Base-by-base conservation (phyloP, 2,797 vertebrate species). In the Geotrypetes seraphini region DNA sequence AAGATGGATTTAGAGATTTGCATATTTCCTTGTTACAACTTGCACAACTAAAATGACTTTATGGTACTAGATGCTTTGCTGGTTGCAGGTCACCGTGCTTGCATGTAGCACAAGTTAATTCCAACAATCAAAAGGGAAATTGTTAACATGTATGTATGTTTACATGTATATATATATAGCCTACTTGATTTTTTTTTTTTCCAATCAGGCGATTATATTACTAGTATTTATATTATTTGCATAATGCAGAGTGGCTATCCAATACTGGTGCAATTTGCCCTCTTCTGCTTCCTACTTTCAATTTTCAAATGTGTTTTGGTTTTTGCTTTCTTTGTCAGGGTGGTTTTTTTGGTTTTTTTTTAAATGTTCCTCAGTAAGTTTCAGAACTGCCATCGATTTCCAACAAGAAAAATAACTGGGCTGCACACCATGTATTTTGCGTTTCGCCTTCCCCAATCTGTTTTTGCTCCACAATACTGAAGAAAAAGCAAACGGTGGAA, bases 81-180 rank as follows among this genome's bases (percentile, higher is more conserved):
- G 33, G n/a, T n/a, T 76, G 72, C 76, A 76, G 76, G 69, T 54
- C 53, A 31, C 60, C 19, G 23, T 47, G 69, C 73, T 73, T 66
- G 56, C 58, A 66, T 69, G 69, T 73, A 69, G 60, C 51, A 40
- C 58, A 70, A 68, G 70, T 76, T 76, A 78, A 78, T 79, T 74
- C 63, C 56, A 74, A 72, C 68, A 75, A 75, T 75, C 73, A 75
- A 58, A 44, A 63, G 43, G 47, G 56, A 69, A 69, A 76, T 66
- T 63, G 64, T 63, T 69, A 67, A 65, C 75, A 67, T 72, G 50
- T 45, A 41, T 27, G 28, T 57, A 36, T 60, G 59, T 66, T 69
- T 61, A 56, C n/a, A n/a, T n/a, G n/a, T n/a, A n/a, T n/a, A n/a
- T n/a, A n/a, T n/a, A n/a, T n/a, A n/a, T n/a, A n/a, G n/a, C n/a